Conservation (phyloP, 1,140 invertebrate genomes). For the Drosophila lacertosa region DNA sequence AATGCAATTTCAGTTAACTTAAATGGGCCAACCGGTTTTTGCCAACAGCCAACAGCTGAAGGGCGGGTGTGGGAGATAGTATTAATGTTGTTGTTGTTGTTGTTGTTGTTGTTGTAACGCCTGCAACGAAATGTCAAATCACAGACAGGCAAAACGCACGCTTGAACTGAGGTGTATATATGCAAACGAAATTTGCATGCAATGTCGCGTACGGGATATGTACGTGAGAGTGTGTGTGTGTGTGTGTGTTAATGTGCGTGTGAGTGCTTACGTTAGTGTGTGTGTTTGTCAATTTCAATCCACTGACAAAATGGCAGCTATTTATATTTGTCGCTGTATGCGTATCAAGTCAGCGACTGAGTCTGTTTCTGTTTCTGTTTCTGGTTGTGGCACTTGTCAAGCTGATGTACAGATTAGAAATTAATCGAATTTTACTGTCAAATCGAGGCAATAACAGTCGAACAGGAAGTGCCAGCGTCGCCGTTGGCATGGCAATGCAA, state of each 20-base stretch:
- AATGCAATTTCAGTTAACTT: slow-evolving; percentile 8
- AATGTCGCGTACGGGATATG: slow-evolving; percentile 42
- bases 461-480: slow-evolving; percentile 50
- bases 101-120: too few relatives aligned
- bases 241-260: neutral
- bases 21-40: slow-evolving; percentile 25
- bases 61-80: neutral
- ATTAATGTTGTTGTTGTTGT: too few relatives aligned
- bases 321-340: slow-evolving; percentile 38
- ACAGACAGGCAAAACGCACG: slow-evolving; percentile 23
- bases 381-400: slow-evolving; percentile 69
- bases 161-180: slow-evolving; percentile 15
- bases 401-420: slow-evolving; percentile 80
- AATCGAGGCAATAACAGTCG: slow-evolving; percentile 62
- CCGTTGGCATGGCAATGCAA: slow-evolving; percentile 77
- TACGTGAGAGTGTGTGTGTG: slow-evolving; percentile 31
- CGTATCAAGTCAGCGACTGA: slow-evolving; percentile 11
- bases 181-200: slow-evolving; percentile 67
- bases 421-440: slow-evolving; percentile 82
- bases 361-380: too few relatives aligned
- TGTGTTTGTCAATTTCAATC: slow-evolving; percentile 31
- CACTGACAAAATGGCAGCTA: slow-evolving; percentile 51
- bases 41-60: neutral
- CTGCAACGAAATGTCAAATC: slow-evolving; percentile 66
- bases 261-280: slow-evolving; percentile 7